Conservation (phyloP, 1,140 invertebrate genomes). For the Planococcus citri region DNA sequence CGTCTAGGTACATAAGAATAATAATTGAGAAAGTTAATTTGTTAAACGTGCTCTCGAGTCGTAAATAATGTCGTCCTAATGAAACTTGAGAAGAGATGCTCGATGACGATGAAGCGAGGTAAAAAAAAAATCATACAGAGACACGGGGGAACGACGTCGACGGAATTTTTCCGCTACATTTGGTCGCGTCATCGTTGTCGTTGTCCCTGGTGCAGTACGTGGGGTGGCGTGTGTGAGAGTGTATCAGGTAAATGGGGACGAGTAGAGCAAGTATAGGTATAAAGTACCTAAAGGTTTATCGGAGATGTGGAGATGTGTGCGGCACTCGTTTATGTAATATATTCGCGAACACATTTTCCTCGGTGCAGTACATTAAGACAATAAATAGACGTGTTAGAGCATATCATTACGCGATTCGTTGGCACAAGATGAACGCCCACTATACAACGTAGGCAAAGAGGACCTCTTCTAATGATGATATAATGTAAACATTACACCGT, state of each 20-base stretch:
- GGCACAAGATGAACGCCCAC: background rate
- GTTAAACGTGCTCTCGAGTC: background rate
- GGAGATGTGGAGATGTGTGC: background rate
- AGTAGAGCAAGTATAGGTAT: too few relatives aligned
- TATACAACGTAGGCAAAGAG: background rate
- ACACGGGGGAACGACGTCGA: too few relatives aligned
- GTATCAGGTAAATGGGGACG: too few relatives aligned
- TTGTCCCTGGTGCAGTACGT: too few relatives aligned
- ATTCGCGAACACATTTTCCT: conserved; percentile 15
- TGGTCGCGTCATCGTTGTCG: background rate
- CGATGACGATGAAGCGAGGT: too few relatives aligned
- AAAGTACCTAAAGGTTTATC: too few relatives aligned
- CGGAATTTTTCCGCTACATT: background rate
- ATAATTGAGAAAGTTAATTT: background rate
- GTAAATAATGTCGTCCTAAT: background rate
- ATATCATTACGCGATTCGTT: conserved; percentile 2
- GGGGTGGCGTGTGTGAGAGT: too few relatives aligned
- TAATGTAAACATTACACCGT: background rate
- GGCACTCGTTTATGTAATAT: background rate
- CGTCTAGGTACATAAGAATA: too few relatives aligned
- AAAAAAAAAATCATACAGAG: too few relatives aligned
- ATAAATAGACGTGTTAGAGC: conserved; percentile 15
- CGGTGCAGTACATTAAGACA: conserved; percentile 6
- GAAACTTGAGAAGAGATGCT: background rate
- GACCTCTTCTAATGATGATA: conserved; percentile 5